Conservation (phyloP, 2,113 vertebrate genomes). For the Phaetusa simplex region DNA sequence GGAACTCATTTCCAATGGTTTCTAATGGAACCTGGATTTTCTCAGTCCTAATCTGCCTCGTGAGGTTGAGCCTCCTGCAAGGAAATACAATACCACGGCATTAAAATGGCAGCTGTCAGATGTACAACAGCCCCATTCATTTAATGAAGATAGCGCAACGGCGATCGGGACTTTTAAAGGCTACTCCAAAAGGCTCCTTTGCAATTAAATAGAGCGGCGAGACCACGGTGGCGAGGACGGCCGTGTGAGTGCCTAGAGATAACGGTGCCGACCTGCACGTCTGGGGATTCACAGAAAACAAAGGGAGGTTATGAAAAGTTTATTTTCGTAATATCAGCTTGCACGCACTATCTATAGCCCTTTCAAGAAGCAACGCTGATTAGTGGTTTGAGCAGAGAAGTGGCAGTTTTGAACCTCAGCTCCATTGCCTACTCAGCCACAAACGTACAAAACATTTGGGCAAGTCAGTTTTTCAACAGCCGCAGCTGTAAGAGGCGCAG, state of each 20-base stretch:
- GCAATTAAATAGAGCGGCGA: background rate
- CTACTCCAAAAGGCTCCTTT: background rate
- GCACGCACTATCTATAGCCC: background rate
- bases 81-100: background rate
- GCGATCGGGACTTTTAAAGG: background rate
- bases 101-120: constrained; percentile 3
- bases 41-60: background rate
- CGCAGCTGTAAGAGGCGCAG: background rate
- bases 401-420: background rate
- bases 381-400: background rate
- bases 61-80: background rate
- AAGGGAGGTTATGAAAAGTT: background rate
- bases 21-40: constrained; percentile 30
- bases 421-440: background rate
- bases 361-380: background rate
- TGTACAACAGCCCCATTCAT: background rate
- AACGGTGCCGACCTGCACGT: background rate
- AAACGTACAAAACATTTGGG: background rate
- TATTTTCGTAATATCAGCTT: background rate
- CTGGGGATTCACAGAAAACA: background rate
- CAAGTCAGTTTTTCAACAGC: background rate
- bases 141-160: rapidly evolving
- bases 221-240: background rate
- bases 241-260: background rate
- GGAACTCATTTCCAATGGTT: constrained; percentile 36